Percentiles rank a stretch among this genome's conserved stretches.
These are phyloP conservation scores for Clivina fossor DNA, from an alignment of 2,888 invertebrate species.

Conservation along the genomic window DNA sequence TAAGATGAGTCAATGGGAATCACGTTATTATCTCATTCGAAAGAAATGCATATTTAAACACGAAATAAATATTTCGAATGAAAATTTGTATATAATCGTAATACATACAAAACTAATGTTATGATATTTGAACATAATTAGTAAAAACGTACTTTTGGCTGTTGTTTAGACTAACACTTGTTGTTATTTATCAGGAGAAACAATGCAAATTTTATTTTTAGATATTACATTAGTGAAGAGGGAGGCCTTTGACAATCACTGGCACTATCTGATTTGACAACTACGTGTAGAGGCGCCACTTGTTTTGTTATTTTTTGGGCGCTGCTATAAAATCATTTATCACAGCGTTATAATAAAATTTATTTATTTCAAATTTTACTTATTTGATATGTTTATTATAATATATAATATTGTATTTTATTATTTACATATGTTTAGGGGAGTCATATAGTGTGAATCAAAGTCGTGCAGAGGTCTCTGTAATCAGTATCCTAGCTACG, in stretches of 20 bases:
- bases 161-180: slow-evolving; percentile 28
- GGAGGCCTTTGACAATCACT: slow-evolving; percentile 29
- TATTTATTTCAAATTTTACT: too few relatives aligned
- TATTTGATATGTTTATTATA: too few relatives aligned
- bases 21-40: not conserved
- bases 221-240: slow-evolving; percentile 30
- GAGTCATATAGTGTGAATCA: too few relatives aligned
- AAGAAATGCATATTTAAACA: slow-evolving; percentile 9
- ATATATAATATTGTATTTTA: too few relatives aligned
- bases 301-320: too few relatives aligned
- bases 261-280: slow-evolving; percentile 14
- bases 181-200: slow-evolving; percentile 21
- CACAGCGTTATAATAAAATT: too few relatives aligned
- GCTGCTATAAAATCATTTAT: too few relatives aligned
- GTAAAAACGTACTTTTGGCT: slow-evolving; percentile 19
- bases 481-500: too few relatives aligned
- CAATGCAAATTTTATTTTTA: slow-evolving; percentile 27
- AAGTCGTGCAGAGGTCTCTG: too few relatives aligned
- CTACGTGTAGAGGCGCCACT: slow-evolving; percentile 20
- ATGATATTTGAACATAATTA: slow-evolving; percentile 1
- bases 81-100: not conserved
- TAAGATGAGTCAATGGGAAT: slow-evolving; percentile 7
- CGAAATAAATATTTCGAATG: slow-evolving; percentile 11
- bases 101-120: not conserved
- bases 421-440: too few relatives aligned